Evolutionary conservation across 2,113 vertebrate genomes (phyloP), one percentile per base, ranked within the genome.

Genomic region (Arizona elegans): DNA sequence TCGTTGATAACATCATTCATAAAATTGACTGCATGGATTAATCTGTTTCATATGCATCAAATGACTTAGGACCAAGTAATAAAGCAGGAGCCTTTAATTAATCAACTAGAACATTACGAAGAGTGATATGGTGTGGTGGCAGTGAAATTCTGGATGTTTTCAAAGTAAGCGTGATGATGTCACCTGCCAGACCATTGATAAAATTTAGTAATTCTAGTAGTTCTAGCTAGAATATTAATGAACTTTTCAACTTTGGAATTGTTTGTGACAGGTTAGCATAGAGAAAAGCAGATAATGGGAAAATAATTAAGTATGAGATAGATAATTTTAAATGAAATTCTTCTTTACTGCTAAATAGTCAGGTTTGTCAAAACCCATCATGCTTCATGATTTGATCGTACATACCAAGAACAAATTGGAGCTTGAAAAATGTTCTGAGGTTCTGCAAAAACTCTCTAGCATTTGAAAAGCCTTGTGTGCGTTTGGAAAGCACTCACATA

Each of bases 31-130:
- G 93, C 47, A 90, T n/a, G 87, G 8, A 92, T 12, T 56, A 9
- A 81, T 93, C 5, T 43, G 38, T 21, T 33, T 47, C 52, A 38
- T 91, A 10, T 19, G 81, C 65, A 23, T 92, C 43, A 75, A 89
- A 94, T 13, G 38, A 2, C 29, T 91, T 70, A 90, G 90, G 91
- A 58, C 29, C 38, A 95, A 81, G 54, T 24, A 10, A 50, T 87
- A 13, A 24, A 90, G 88, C 1, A 13, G 91, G 89, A 86, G 3
- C 65, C 88, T 93, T 43, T 91, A n/a, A 92, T 85, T 90, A 87
- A 70, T 96, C 93, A 95, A 91, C 93, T 33, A 94, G 26, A 55
- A 54, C 90, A 75, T 29, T 53, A 87, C 86, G 52, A 5, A 26
- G 23, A 50, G 23, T 26, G 47, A 87, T 52, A 50, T 26, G 50